Conservation (phyloP, 1,140 invertebrate species). For the Antheraea mylitta region DNA sequence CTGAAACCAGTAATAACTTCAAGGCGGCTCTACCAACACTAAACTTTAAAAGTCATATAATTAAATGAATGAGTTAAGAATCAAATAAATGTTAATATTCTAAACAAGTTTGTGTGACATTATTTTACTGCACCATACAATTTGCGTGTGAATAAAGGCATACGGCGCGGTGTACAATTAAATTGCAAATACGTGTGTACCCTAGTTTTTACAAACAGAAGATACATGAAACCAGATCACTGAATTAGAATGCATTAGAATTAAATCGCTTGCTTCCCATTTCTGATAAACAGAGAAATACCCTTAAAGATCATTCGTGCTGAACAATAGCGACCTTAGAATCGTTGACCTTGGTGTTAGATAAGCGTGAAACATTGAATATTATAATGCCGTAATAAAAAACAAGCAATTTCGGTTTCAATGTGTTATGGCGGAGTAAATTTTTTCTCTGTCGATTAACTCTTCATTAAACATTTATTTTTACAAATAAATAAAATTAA, state of each 20-base stretch:
- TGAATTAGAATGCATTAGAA: neutral
- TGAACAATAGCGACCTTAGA: conserved; percentile 5
- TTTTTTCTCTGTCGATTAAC: too few relatives aligned
- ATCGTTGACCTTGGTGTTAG: conserved; percentile 10
- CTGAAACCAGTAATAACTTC: too few relatives aligned
- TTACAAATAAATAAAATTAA: too few relatives aligned
- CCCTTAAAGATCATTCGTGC: conserved; percentile 6
- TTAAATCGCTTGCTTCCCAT: conserved; percentile 9
- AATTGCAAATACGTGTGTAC: neutral
- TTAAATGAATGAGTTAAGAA: too few relatives aligned
- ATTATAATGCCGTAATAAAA: neutral
- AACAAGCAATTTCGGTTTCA: neutral
- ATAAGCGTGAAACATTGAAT: conserved; percentile 7
- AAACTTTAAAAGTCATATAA: too few relatives aligned
- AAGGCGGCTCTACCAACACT: too few relatives aligned
- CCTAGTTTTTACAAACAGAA: neutral
- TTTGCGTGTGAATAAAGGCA: neutral
- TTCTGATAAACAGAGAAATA: neutral
- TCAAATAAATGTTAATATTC: neutral
- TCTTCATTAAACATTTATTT: too few relatives aligned
- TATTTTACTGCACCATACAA: neutral
- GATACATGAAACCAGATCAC: neutral
- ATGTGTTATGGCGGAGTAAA: neutral
- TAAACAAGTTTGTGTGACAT: neutral
- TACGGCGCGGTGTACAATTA: neutral